Conservation (phyloP, 2,797 vertebrate species). For the Peromyscus aztecus region DNA sequence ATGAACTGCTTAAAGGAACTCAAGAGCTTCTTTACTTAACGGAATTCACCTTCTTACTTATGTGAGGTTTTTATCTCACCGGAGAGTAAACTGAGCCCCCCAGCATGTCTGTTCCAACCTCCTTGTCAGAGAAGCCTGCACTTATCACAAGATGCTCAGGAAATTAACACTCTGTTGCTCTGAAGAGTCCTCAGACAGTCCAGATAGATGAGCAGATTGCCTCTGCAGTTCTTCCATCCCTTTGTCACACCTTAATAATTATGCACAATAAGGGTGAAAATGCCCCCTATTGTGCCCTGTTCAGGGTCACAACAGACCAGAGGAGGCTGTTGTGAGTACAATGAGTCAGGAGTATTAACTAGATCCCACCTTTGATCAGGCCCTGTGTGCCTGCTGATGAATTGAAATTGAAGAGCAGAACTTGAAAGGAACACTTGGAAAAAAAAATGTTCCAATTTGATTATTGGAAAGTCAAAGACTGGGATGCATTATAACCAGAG, state of each 20-base stretch:
- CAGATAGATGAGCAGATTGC: conserved; percentile 85
- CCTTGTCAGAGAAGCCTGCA: conserved; percentile 70
- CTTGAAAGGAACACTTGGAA: conserved; percentile 29
- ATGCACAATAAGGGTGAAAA: conserved; percentile 75
- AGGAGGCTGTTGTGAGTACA: conserved; percentile 18
- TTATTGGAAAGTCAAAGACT: not conserved
- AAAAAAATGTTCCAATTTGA: conserved; percentile 26
- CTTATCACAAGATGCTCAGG: conserved; percentile 87
- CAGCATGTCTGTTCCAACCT: conserved; percentile 27
- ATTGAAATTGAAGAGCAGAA: conserved; percentile 55
- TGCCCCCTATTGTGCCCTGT: conserved; percentile 65
- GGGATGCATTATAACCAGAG: not conserved
- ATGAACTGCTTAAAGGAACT: conserved; percentile 35
- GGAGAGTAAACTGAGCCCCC: conserved; percentile 11
- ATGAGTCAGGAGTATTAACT: conserved; percentile 48
- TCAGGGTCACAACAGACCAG: not conserved
- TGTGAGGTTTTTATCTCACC: conserved; percentile 19
- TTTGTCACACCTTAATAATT: conserved; percentile 84
- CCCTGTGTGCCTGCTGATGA: not conserved
- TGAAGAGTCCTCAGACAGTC: conserved; percentile 78
- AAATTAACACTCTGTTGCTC: conserved; percentile 86
- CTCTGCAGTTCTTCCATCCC: conserved; percentile 70
- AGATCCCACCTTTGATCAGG: conserved; percentile 62
- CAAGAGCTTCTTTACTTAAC: conserved; percentile 5
- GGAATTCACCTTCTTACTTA: not conserved